Evolutionary conservation across 2,113 vertebrate species (phyloP), one percentile per base, ranked within the genome.

Genomic region (Puntigrus tetrazona): DNA sequence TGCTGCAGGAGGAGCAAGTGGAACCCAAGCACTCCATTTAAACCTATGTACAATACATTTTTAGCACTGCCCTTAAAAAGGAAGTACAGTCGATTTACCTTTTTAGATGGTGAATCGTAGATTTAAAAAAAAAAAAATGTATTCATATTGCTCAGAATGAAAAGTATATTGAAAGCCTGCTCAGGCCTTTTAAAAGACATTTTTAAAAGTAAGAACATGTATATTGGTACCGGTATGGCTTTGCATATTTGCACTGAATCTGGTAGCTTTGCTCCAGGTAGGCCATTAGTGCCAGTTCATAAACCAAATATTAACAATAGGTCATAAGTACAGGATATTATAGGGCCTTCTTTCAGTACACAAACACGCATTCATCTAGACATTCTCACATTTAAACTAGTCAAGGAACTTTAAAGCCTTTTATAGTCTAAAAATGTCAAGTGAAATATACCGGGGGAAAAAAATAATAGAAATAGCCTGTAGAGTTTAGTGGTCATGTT

Each of bases 401-500:
- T 47, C 36, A 63, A 50, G 57, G 57, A 6, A 75, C 3, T 25
- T 59, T 61, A 76, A 38, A 38, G 52, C 27, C 38, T 41, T 65
- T 10, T 74, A 29, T 61, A 38, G 50, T 41, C 65, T 78, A 50
- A 65, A 78, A 55, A 74, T 74, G 59, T 34, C 18, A 4, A 47
- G 34, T 20, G 55, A 59, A 34, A 50, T 81, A 22, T 52, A 29
- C 18, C 0, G 0, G 4, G 4, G 14, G 16, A 16, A 5, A 20
- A 34, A n/a, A 77, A n/a, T n/a, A n/a, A n/a, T n/a, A n/a, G n/a
- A 29, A 45, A 31, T 8, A 47, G 11, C 16, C 55, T 6, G n/a
- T 65, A 27, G 78, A 67, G 61, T 67, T 81, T 36, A 57, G 65
- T 74, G 34, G 45, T 77, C n/a, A 70, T 86, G 78, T 85, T 63